Base-by-base conservation (phyloP, 2,888 invertebrate species). In the Drosophila basisetae region DNA sequence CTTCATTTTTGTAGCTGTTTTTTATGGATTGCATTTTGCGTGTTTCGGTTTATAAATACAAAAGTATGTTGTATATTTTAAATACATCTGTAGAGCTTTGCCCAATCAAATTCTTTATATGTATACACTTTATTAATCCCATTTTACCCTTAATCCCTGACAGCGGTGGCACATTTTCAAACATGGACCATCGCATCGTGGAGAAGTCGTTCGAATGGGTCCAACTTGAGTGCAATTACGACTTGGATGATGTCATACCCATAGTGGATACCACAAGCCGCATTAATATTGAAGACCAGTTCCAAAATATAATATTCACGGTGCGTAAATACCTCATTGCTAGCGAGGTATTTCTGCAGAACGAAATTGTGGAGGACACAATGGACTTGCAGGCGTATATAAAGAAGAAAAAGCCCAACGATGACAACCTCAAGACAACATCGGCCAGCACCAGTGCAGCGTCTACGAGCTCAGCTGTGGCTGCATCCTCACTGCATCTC, bases 151-250 rank as follows among this genome's bases (percentile, higher is more conserved):
- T 68, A 50, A 58, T 33, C 30, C 41, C 28, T 37, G 9, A 95
- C 82, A 95, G 94, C 61, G 96, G 92, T 13, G 91, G 91, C 54
- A 86, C 87, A 1, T 90, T 95, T 95, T 43, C 96, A 79, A 95
- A 96, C 13, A 96, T 95, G 33, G 97, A 98, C 31, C 96, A 96
- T 95, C 97, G 97, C 91, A 96, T 96, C 91, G 94, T 96, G 81
- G 94, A 95, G 0, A 96, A 96, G 90, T 92, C 94, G 2, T 95
- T 95, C 30, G 96, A 95, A 76, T 98, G 97, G 97, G 95, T 96
- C 81, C 94, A 96, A 78, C 92, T 98, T 31, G 96, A 97, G 89
- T 96, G 97, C 78, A 95, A 95, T 83, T 95, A 96, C 90, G 96
- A 96, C 83, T 94, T 98, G 91, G 96, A 97, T 93, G 95, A 96